Evolutionary conservation across 1,140 invertebrate species (phyloP).

Genomic region (Bombus ignitus): DNA sequence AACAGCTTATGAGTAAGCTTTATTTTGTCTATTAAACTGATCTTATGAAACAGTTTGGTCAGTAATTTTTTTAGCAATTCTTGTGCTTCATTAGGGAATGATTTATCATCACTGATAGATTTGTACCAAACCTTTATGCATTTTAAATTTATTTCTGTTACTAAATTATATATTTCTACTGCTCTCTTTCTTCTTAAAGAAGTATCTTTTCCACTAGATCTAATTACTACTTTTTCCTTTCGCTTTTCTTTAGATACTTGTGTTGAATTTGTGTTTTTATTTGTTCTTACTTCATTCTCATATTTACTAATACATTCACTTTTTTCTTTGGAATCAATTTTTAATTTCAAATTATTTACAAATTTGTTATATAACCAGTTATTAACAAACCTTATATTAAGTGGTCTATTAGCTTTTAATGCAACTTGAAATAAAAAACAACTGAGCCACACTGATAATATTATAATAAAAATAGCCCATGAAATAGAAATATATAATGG

Average conservation of each 20-base stretch:
- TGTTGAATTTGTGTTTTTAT: slow-evolving; percentile 5
- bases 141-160: slow-evolving; percentile 69
- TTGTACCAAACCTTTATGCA: slow-evolving; percentile 75
- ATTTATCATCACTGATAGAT: slow-evolving; percentile 73
- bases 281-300: slow-evolving; percentile 2
- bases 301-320: background rate
- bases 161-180: slow-evolving; percentile 59
- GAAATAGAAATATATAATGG: slow-evolving; percentile 72
- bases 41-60: slow-evolving; percentile 64
- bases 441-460: slow-evolving; percentile 75
- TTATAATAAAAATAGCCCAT: slow-evolving; percentile 74
- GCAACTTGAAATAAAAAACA: slow-evolving; percentile 71
- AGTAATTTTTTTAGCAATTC: slow-evolving; percentile 70
- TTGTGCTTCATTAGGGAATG: slow-evolving; percentile 71
- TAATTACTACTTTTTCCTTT: slow-evolving; percentile 1
- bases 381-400: slow-evolving; percentile 66
- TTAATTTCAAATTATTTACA: slow-evolving; percentile 21
- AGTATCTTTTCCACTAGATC: slow-evolving; percentile 28
- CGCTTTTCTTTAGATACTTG: background rate
- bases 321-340: slow-evolving; percentile 14
- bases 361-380: slow-evolving; percentile 64
- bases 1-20: slow-evolving; percentile 74
- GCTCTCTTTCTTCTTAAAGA: slow-evolving; percentile 37
- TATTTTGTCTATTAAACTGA: slow-evolving; percentile 70
- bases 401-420: slow-evolving; percentile 71